A percentile compares a stretch with the other conserved stretches of the same genome.
Conservation (phyloP, 1,140 invertebrate species). For the Monochamus saltuarius region DNA sequence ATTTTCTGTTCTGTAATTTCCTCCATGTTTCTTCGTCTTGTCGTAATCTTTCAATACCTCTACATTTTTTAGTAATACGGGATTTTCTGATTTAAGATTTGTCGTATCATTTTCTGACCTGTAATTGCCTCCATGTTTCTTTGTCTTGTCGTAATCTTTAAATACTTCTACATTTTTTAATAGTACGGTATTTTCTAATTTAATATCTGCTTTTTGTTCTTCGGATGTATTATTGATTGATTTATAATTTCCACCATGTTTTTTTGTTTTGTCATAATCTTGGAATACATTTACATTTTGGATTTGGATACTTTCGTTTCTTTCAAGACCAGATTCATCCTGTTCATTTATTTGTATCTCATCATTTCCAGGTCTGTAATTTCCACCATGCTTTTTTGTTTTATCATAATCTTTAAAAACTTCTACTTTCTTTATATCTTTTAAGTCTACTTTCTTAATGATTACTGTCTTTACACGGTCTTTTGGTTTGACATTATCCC, state of each 20-base stretch:
- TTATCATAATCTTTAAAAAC: constrained; percentile 26
- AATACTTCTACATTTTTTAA: too few relatives aligned
- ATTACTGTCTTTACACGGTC: too few relatives aligned
- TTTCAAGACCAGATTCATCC: neutral
- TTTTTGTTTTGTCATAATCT: constrained; percentile 7
- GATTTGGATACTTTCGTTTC: constrained; percentile 5
- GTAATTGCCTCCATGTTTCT: constrained; percentile 25
- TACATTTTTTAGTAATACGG: neutral
- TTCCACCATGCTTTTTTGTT: constrained; percentile 27
- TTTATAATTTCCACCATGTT: constrained; percentile 25
- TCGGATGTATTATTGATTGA: too few relatives aligned
- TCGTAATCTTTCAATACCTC: too few relatives aligned
- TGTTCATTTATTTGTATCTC: constrained; percentile 1
- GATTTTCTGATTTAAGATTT: too few relatives aligned
- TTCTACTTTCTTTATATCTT: constrained; percentile 26
- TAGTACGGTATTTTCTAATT: too few relatives aligned
- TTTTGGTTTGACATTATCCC: too few relatives aligned
- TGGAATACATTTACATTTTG: constrained; percentile 1
- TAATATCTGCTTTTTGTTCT: too few relatives aligned
- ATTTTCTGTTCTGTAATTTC: too few relatives aligned
- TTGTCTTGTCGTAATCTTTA: constrained; percentile 20
- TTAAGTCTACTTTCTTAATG: neutral
- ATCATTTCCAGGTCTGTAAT: constrained; percentile 21
- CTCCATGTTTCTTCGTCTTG: too few relatives aligned
- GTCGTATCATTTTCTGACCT: constrained; percentile 7